Evolutionary conservation across 2,888 invertebrate species (phyloP), one percentile per base, ranked within the genome.

Genomic region (Sisyra nigra): DNA sequence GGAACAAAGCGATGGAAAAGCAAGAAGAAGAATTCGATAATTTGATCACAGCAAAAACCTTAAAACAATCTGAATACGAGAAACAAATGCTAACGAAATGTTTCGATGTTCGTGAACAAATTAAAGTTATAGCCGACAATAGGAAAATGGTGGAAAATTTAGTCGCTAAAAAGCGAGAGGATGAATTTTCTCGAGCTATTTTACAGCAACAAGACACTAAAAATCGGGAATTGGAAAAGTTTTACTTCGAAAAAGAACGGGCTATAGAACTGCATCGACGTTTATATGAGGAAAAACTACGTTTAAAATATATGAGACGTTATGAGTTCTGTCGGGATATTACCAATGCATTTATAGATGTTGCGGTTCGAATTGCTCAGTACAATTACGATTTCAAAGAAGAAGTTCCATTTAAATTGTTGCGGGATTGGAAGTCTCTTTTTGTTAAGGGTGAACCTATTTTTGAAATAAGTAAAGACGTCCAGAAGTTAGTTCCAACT

Each of bases 71-170:
- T 1, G 63, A 68, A 36, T 76, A 72, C 55, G 80, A 80, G 53
- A 78, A 76, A 54, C 72, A 73, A 57, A 72, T 79, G 63, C 65
- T 71, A 38, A 68, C 69, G 31, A 74, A 75, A 59, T 60, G 79
- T 45, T 69, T 70, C 57, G 73, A 76, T 55, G 68, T 76, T 0
- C 69, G 73, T 42, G 65, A 71, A 40, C 70, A 75, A 50, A 71
- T 70, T 31, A 65, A 70, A 33, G 64, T 67, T 48, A 64, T 78
- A 48, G 55, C 66, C 1, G 60, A 66, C 40, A 75, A 74, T 52
- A 65, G 71, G 52, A 57, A 61, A 37, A 57, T 65, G 38, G 65
- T 71, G 4, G 66, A 72, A 51, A 64, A 61, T 32, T 63, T 70
- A 45, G 67, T 69, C 48, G 51, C 62, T 32, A 65, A 67, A 15